Base-by-base conservation (phyloP, 2,113 vertebrate species). In the Cyphomyrus discorhynchus region DNA sequence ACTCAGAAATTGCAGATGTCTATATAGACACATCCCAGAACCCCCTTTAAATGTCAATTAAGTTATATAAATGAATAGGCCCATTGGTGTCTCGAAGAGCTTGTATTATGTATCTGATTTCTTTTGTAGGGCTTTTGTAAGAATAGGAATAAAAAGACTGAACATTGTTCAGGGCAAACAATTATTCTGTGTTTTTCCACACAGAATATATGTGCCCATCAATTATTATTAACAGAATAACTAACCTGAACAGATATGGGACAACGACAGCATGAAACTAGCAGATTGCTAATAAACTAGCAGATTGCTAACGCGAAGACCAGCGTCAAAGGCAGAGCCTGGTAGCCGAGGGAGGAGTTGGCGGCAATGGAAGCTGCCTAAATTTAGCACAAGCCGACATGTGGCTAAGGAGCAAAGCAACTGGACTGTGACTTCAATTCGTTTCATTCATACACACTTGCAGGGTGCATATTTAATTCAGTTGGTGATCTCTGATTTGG, bases 1-100 rank as follows among this genome's bases (percentile, higher is more conserved):
- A 96, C 90, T 94, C 92, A 53, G 92, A 94, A 94, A 95, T 94
- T 95, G 93, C 93, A 92, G 93, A 87, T 91, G 90, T 94, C 90
- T 91, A 91, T 86, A 89, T 58, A 86, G 80, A 89, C 52, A 46
- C 62, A 47, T 92, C 92, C 91, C 89, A 88, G 39, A 84, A 47
- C 85, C 88, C 87, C 53, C 21, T 94, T 93, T 93, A 92, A 93
- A 94, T 92, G 89, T 94, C 92, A 93, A 94, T 94, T 93, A 93
- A 91, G 91, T 92, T 93, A 91, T 92, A 90, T 92, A 92, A 90
- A 83, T 80, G 62, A 84, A 89, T 50, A 86, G 90, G 27, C 27
- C 70, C 62, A 74, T 53, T 66, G 13, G 70, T 39, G 46, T 89
- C 70, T 80, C 49, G 5, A 89, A 50, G 70, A 47, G 5, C 46